Conservation (phyloP, 2,113 vertebrate genomes). For the Hassar affinis region DNA sequence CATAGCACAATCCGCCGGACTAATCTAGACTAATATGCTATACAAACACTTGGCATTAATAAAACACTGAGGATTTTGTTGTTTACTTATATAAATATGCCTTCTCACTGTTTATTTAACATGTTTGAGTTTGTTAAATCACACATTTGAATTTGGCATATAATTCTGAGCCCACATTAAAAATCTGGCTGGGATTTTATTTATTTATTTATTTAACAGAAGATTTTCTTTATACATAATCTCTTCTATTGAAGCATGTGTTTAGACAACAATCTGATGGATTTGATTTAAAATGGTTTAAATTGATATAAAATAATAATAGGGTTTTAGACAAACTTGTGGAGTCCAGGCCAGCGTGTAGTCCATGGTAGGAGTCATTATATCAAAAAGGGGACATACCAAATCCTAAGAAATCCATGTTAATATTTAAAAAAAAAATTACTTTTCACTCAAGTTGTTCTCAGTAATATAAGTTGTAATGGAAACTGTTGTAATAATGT, state of each 20-base stretch:
- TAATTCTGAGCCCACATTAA: neutral
- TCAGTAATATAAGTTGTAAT: neutral
- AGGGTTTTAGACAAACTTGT: neutral
- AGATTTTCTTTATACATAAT: no score
- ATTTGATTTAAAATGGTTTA: neutral
- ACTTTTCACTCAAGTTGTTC: neutral
- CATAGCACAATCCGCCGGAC: neutral
- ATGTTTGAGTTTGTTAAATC: neutral
- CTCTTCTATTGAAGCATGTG: neutral
- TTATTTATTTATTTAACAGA: no score
- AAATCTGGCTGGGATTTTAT: neutral
- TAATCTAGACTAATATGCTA: neutral
- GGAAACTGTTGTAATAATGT: neutral
- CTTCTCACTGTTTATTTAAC: neutral
- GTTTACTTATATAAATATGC: constrained; percentile 5
- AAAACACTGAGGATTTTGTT: neutral
- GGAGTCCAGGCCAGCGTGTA: neutral
- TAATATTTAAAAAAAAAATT: neutral
- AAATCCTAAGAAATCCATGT: neutral
- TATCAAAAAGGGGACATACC: neutral
- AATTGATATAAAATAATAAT: no score
- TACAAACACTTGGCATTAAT: neutral
- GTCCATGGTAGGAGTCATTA: neutral
- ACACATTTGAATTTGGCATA: neutral
- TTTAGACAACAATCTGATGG: neutral